A percentile compares a stretch with the other conserved stretches of the same genome.
Evolutionary conservation across 2,113 vertebrate species (phyloP).

Genomic region (Hydrolagus affinis): DNA sequence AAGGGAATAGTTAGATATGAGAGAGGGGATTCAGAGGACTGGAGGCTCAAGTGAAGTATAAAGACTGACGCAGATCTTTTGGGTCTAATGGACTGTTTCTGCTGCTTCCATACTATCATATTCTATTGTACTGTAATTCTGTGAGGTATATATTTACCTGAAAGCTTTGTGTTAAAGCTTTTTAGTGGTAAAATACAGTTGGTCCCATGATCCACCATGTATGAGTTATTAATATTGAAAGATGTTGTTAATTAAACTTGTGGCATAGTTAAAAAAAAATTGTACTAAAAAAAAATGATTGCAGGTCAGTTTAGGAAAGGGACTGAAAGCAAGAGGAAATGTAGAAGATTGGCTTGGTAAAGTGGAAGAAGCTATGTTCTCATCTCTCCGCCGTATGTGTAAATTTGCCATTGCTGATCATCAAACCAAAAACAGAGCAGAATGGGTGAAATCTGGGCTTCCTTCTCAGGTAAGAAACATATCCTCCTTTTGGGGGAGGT

Average conservation of each 20-base stretch:
- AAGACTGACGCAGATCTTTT: no score
- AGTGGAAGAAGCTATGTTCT: conserved; percentile 74
- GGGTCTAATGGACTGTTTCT: no score
- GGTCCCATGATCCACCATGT: no score
- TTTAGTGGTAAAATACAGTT: no score
- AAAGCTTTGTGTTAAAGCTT: no score
- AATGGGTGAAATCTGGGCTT: conserved; percentile 66
- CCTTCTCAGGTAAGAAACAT: conserved; percentile 59
- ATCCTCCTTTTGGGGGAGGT: not conserved
- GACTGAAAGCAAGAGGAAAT: conserved; percentile 69
- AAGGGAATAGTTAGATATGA: no score
- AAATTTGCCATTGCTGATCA: conserved; percentile 69
- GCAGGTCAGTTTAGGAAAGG: conserved; percentile 64
- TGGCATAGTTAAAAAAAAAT: not conserved
- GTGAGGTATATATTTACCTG: no score
- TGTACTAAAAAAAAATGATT: not conserved
- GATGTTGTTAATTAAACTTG: not conserved
- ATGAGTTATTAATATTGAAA: no score
- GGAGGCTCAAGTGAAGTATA: no score
- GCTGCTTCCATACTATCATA: no score
- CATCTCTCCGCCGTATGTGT: conserved; percentile 59
- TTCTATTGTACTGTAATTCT: no score
- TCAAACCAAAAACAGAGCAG: conserved; percentile 53
- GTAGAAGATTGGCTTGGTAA: conserved; percentile 74
- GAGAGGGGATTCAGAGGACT: no score